Evolutionary conservation across 2,888 invertebrate species (phyloP).

Genomic region (Lasioglossum leucozonium): DNA sequence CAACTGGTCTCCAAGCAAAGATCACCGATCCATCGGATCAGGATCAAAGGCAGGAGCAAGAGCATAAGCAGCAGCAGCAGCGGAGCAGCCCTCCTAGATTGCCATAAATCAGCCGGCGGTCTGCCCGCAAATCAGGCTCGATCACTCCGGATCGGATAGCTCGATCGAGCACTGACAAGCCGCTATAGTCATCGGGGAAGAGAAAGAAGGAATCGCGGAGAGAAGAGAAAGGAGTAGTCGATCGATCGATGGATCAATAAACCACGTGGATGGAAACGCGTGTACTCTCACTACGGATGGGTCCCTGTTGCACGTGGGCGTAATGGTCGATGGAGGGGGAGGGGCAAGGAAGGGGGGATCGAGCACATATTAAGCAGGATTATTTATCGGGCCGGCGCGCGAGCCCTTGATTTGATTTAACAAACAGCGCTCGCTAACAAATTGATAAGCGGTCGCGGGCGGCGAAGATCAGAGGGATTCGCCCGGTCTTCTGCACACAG

Average conservation of each 20-base stretch:
- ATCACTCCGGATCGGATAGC: slow-evolving; percentile 51
- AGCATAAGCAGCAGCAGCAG: neutral
- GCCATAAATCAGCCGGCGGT: slow-evolving; percentile 52
- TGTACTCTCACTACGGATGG: slow-evolving; percentile 72
- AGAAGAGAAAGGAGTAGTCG: slow-evolving; percentile 14
- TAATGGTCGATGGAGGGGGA: slow-evolving; percentile 43
- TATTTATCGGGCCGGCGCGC: slow-evolving; percentile 79
- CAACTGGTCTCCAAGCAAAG: neutral
- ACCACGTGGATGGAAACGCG: slow-evolving; percentile 73
- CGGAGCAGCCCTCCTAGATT: slow-evolving; percentile 27
- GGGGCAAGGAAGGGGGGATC: slow-evolving; percentile 44
- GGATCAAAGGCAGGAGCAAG: slow-evolving; percentile 16
- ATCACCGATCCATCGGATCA: neutral
- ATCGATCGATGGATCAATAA: slow-evolving; percentile 79
- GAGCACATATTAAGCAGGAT: slow-evolving; percentile 82
- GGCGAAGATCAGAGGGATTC: slow-evolving; percentile 81
- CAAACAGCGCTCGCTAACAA: slow-evolving; percentile 83
- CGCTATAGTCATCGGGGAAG: slow-evolving; percentile 37
- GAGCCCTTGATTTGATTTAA: slow-evolving; percentile 81
- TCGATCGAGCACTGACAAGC: slow-evolving; percentile 60
- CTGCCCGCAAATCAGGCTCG: slow-evolving; percentile 55
- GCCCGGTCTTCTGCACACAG: slow-evolving; percentile 55
- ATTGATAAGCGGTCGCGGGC: slow-evolving; percentile 83
- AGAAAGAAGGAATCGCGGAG: neutral
- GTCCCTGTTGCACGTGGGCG: slow-evolving; percentile 51